A percentile compares a stretch with the other conserved stretches of the same genome.
These are phyloP conservation scores for Congeria kusceri DNA, from an alignment of 2,888 invertebrate species.

Conservation along the genomic window DNA sequence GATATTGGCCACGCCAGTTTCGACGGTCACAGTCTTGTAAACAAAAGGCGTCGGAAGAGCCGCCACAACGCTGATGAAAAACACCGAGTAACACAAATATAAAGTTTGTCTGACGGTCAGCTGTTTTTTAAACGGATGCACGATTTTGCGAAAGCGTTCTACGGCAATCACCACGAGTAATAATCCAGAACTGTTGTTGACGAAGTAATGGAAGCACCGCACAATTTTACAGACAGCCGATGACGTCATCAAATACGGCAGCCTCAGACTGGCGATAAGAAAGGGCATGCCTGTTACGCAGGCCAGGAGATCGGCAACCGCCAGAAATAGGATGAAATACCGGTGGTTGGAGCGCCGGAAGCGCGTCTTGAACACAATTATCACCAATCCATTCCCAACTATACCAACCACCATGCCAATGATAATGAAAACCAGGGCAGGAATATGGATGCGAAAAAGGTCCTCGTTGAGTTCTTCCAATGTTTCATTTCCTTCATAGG, in stretches of 20 bases:
- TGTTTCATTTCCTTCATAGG: conserved; percentile 15
- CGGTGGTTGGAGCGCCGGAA: conserved; percentile 59
- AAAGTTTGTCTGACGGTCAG: conserved; percentile 49
- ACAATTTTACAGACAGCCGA: conserved; percentile 53
- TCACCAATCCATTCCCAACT: conserved; percentile 59
- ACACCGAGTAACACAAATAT: conserved; percentile 32
- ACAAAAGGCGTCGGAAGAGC: conserved; percentile 48
- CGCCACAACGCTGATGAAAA: conserved; percentile 43
- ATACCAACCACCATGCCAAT: conserved; percentile 52
- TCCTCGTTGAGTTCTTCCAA: conserved; percentile 52
- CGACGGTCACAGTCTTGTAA: conserved; percentile 40
- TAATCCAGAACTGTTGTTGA: conserved; percentile 66
- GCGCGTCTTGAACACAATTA: conserved; percentile 60
- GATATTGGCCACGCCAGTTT: conserved; percentile 51
- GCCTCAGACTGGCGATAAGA: conserved; percentile 62
- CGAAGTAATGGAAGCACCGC: conserved; percentile 53
- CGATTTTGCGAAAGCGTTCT: conserved; percentile 66
- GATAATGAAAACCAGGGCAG: conserved; percentile 56
- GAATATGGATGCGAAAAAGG: conserved; percentile 51
- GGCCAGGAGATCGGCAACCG: conserved; percentile 60
- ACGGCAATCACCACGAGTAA: conserved; percentile 62
- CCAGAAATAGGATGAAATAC: conserved; percentile 66
- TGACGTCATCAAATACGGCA: conserved; percentile 65
- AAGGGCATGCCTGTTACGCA: conserved; percentile 63
- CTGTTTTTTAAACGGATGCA: conserved; percentile 63